Evolutionary conservation across 2,797 vertebrate genomes (phyloP).

Genomic region (Fringilla coelebs): DNA sequence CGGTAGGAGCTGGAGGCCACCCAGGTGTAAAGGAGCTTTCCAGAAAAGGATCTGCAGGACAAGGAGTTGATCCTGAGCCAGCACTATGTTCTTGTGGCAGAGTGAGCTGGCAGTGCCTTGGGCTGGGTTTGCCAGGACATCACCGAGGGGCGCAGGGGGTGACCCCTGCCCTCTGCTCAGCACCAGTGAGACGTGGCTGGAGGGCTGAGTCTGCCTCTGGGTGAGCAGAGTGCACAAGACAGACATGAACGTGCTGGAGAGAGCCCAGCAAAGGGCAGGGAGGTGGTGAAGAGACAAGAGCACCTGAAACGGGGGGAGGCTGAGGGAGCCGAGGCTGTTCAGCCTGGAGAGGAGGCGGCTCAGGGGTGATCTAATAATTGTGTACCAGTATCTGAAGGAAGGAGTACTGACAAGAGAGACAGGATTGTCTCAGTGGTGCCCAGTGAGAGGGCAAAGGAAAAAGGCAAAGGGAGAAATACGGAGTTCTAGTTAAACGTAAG

Average conservation of each 20-base stretch:
- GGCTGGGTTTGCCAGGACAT: not conserved
- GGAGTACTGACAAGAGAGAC: not conserved
- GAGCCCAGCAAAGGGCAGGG: not conserved
- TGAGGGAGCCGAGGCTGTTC: not conserved
- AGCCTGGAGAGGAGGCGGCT: not conserved
- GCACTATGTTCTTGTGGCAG: not conserved
- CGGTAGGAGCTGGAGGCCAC: not conserved
- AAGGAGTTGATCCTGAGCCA: not conserved
- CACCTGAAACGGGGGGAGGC: not conserved
- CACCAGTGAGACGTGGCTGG: not conserved
- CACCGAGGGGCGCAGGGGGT: not conserved
- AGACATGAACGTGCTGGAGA: not conserved
- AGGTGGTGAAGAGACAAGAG: not conserved
- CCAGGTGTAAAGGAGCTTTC: not conserved
- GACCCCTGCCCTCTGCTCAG: not conserved
- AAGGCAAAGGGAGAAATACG: not conserved
- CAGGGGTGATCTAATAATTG: fast-evolving
- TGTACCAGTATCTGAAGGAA: fast-evolving
- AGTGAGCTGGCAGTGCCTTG: not conserved
- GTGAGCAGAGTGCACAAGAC: not conserved
- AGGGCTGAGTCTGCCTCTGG: not conserved
- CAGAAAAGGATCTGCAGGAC: not conserved
- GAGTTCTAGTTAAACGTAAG: not conserved
- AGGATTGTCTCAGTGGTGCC: not conserved
- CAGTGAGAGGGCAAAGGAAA: not conserved